phyloP scores from a whole-genome alignment of 2,888 invertebrate genomes.

The Synanthedon formicaeformis region DNA sequence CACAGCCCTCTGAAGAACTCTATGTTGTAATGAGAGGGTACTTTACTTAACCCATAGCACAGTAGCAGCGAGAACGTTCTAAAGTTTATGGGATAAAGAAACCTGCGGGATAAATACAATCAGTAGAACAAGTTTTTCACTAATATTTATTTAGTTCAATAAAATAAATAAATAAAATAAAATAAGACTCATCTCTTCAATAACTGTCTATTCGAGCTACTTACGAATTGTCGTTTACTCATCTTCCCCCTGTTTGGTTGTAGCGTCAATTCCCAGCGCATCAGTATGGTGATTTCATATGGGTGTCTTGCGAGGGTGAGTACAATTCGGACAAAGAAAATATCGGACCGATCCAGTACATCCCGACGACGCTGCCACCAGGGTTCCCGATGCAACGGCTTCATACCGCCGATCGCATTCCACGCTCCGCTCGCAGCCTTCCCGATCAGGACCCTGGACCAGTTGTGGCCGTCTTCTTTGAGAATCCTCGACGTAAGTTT shows the following conservation, averaged over 20 bases:
- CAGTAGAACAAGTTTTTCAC: too few relatives aligned
- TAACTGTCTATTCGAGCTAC: too few relatives aligned
- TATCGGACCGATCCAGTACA: constrained; percentile 78
- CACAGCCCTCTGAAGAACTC: too few relatives aligned
- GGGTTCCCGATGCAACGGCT: constrained; percentile 58
- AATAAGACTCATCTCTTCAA: too few relatives aligned
- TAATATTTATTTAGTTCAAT: too few relatives aligned
- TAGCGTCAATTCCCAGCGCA: constrained; percentile 42
- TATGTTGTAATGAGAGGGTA: too few relatives aligned
- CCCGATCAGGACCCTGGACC: constrained; percentile 49
- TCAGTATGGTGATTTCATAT: constrained; percentile 73
- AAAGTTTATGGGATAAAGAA: too few relatives aligned
- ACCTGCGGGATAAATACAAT: too few relatives aligned
- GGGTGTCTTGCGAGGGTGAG: constrained; percentile 87
- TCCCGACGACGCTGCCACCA: constrained; percentile 72
- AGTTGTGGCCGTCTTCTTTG: constrained; percentile 46
- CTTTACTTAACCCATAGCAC: too few relatives aligned
- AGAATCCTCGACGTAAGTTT: constrained; percentile 49
- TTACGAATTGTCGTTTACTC: background rate
- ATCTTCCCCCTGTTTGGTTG: background rate
- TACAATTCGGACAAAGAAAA: constrained; percentile 81
- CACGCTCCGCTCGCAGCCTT: constrained; percentile 33
- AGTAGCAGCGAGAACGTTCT: too few relatives aligned
- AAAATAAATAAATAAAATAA: too few relatives aligned
- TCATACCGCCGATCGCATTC: constrained; percentile 51